phyloP scores from a whole-genome alignment of 1,140 invertebrate genomes.

The Platorchestia sp. region DNA sequence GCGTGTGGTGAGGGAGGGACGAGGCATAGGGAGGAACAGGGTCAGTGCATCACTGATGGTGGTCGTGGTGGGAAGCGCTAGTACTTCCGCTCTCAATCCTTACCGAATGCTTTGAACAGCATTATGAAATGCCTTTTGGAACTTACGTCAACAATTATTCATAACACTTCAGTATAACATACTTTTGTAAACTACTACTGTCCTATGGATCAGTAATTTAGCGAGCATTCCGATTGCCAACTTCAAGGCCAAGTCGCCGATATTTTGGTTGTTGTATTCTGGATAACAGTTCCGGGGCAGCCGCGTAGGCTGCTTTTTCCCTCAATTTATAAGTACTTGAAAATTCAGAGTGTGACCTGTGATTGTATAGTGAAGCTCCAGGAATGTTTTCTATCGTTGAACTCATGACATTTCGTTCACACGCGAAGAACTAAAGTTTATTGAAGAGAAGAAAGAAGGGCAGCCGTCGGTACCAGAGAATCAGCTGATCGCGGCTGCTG shows the following conservation, averaged over 20 bases:
- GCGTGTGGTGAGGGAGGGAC: not conserved
- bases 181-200: not conserved
- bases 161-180: not conserved
- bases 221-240: not conserved
- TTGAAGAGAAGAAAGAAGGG: not conserved
- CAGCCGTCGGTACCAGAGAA: not conserved
- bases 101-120: not conserved
- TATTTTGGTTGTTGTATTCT: not conserved
- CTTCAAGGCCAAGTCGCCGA: not conserved
- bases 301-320: not conserved
- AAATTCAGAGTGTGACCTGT: not conserved
- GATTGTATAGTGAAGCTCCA: not conserved
- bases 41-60: conserved; percentile 6
- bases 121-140: not conserved
- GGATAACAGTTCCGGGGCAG: not conserved
- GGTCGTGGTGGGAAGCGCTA: not conserved
- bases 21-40: not conserved
- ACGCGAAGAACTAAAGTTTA: not conserved
- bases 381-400: not conserved
- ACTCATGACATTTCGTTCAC: not conserved
- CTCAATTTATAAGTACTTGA: not conserved
- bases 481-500: not conserved
- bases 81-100: not conserved
- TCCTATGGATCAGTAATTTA: not conserved
- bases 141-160: not conserved